Evolutionary conservation across 1,140 invertebrate genomes (phyloP).

Genomic region (Drosophila insularis): DNA sequence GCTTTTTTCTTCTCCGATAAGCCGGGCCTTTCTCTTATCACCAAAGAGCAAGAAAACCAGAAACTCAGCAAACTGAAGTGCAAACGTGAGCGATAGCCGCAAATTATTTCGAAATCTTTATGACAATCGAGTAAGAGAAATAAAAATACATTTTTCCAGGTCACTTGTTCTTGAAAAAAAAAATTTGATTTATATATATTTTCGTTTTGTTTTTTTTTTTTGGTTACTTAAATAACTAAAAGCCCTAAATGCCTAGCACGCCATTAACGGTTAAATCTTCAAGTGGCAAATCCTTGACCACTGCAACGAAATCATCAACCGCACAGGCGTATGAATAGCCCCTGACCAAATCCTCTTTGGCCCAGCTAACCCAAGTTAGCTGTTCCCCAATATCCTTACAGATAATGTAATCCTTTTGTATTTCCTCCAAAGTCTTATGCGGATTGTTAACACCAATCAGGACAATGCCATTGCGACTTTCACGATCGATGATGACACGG

Average conservation of each 20-base stretch:
- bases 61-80: slow-evolving; percentile 25
- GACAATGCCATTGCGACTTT: slow-evolving; percentile 82
- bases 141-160: neutral
- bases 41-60: slow-evolving; percentile 43
- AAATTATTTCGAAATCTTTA: slow-evolving; percentile 28
- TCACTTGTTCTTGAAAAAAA: slow-evolving; percentile 38
- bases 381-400: slow-evolving; percentile 83
- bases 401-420: slow-evolving; percentile 82
- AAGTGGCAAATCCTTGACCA: slow-evolving; percentile 82
- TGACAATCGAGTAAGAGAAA: slow-evolving; percentile 6
- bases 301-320: slow-evolving; percentile 84
- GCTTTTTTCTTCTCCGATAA: slow-evolving; percentile 30
- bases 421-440: slow-evolving; percentile 74
- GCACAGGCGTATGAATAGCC: slow-evolving; percentile 88
- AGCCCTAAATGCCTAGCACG: slow-evolving; percentile 48
- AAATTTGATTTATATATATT: slow-evolving; percentile 35
- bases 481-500: slow-evolving; percentile 84
- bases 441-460: slow-evolving; percentile 86
- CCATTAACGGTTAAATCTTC: slow-evolving; percentile 57
- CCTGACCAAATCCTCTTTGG: slow-evolving; percentile 82
- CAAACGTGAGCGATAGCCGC: slow-evolving; percentile 23
- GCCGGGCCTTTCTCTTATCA: slow-evolving; percentile 31
- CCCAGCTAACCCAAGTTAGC: slow-evolving; percentile 84
- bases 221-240: neutral
- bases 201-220: neutral